Evolutionary conservation across 1,140 invertebrate species (phyloP), one percentile per base, ranked within the genome.

Genomic region (Penaeus vannamei): DNA sequence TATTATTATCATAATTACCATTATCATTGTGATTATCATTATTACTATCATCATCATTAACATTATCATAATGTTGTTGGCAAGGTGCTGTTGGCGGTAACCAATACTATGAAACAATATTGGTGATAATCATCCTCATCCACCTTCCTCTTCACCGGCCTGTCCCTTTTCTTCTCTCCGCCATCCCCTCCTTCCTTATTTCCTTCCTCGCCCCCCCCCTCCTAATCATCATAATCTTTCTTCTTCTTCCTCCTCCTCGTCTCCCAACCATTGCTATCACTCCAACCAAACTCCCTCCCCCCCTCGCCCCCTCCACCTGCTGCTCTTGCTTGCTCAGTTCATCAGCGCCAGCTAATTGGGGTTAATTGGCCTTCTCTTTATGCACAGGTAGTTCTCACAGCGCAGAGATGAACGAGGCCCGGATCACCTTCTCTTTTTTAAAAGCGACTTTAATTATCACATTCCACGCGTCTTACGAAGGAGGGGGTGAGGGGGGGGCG

Each of bases 321-420:
- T 83, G 22, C 81, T 83, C 23, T 42, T 85, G 84, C 84, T 85
- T 85, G 84, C 66, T 76, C 84, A 76, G 84, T 85, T 85, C 84
- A 85, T 85, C 84, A 85, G 66, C 84, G 19, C 46, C 42, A 53
- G 84, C 53, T 85, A 85, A 85, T 85, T 85, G 84, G 84, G 46
- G 46, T 72, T 85, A 85, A 85, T 85, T 85, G 84, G 84, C 32
- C 53, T n/a, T 69, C 66, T 85, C 84, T 85, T 85, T 85, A 85
- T 85, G 84, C 84, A 85, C 84, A 72, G 84, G 69, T 85, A 85
- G 64, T 46, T 85, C 84, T 12, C 53, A 53, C 84, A 76, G 66
- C 42, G 32, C 66, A 32, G 64, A 76, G 76, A 46, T 80, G 66
- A 85, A 36, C 61, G 84, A 76, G 66, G 66, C 23, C 77, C 19